A percentile compares a stretch with the other conserved stretches of the same genome.
phyloP scores from a whole-genome alignment of 1,140 invertebrate species.

The Bathynomus jamesi region DNA sequence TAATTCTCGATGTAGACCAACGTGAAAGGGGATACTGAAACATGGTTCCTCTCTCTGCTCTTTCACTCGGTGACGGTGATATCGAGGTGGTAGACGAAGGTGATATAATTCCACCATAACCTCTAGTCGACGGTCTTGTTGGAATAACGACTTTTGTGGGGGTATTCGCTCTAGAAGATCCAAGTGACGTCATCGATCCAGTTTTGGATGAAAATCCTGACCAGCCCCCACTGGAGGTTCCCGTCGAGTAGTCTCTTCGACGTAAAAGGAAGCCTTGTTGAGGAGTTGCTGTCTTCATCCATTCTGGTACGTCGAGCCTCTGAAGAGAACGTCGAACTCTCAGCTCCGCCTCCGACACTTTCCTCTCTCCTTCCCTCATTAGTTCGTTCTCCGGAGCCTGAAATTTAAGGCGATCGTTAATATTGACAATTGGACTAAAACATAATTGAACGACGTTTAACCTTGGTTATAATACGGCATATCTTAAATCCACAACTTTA shows the following conservation, averaged over 20 bases:
- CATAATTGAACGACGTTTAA: too few relatives aligned
- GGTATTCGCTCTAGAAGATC: slow-evolving; percentile 27
- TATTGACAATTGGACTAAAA: too few relatives aligned
- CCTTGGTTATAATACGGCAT: too few relatives aligned
- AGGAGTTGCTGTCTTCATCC: slow-evolving; percentile 71
- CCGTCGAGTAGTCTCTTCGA: slow-evolving; percentile 1
- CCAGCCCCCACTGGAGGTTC: slow-evolving; percentile 27
- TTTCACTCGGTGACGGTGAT: slow-evolving; percentile 25
- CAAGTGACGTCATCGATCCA: slow-evolving; percentile 34
- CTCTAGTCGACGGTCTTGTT: slow-evolving; percentile 27
- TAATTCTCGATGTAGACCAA: slow-evolving; percentile 76
- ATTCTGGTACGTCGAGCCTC: slow-evolving; percentile 86
- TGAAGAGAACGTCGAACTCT: slow-evolving; percentile 83
- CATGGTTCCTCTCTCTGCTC: slow-evolving; percentile 14
- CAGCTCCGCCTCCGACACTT: slow-evolving; percentile 82
- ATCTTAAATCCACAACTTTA: too few relatives aligned
- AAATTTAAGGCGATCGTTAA: not conserved
- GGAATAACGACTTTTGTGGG: slow-evolving; percentile 37
- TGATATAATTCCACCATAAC: slow-evolving; percentile 19
- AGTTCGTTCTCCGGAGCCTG: slow-evolving; percentile 88
- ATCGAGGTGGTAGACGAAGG: slow-evolving; percentile 29
- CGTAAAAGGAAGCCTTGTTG: slow-evolving; percentile 42
- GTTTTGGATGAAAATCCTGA: slow-evolving; percentile 32
- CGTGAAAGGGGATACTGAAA: slow-evolving; percentile 53
- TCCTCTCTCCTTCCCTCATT: slow-evolving; percentile 65